phyloP scores from a whole-genome alignment of 2,888 invertebrate species.

The Empis stercorea region DNA sequence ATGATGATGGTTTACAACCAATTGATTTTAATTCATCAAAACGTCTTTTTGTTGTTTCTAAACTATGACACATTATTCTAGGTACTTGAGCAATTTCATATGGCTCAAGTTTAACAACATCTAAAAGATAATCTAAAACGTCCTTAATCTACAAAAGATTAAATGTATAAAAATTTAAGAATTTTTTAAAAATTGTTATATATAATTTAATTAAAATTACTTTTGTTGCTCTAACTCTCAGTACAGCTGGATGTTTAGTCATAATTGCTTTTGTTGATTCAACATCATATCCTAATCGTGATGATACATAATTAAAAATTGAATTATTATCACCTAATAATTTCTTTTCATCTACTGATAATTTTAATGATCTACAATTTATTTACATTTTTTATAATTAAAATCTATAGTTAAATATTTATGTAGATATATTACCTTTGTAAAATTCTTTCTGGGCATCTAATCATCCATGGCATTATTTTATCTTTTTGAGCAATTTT shows the following conservation, averaged over 20 bases:
- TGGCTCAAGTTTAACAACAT: constrained; percentile 39
- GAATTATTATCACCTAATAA: constrained; percentile 41
- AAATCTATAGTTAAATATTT: no score
- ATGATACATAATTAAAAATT: constrained; percentile 41
- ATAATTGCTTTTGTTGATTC: constrained; percentile 40
- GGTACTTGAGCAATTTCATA: constrained; percentile 43
- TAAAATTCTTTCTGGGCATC: constrained; percentile 44
- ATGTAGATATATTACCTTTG: constrained; percentile 36
- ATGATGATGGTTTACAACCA: constrained; percentile 38
- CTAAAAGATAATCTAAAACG: constrained; percentile 43
- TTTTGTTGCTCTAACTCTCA: constrained; percentile 43
- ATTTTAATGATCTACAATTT: constrained; percentile 29
- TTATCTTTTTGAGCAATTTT: constrained; percentile 38
- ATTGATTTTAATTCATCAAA: constrained; percentile 38
- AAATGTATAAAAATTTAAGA: no score
- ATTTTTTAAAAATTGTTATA: background rate
- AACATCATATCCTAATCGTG: constrained; percentile 38
- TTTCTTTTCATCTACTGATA: constrained; percentile 30
- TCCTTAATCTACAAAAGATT: constrained; percentile 46
- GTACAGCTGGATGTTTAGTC: constrained; percentile 40
- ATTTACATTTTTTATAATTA: no score
- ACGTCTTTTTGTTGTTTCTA: constrained; percentile 42
- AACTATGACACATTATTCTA: constrained; percentile 42
- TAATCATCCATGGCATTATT: constrained; percentile 54
- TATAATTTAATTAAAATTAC: constrained; percentile 23